phyloP scores from a whole-genome alignment of 2,113 vertebrate genomes.

The Campylomormyrus tamandua region DNA sequence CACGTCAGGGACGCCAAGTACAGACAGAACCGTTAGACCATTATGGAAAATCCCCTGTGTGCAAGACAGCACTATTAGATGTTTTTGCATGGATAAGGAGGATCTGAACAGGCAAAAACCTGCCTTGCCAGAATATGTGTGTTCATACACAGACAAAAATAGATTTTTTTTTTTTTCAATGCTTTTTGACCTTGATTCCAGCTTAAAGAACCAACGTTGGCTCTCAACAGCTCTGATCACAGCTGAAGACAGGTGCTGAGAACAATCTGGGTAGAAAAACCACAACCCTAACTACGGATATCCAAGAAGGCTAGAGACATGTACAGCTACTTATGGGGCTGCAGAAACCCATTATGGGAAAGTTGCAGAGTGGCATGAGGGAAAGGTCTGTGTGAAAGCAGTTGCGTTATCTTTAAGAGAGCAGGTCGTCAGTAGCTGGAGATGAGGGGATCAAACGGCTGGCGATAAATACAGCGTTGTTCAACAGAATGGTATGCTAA shows the following conservation, averaged over 20 bases:
- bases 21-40: neutral
- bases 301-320: neutral
- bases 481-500: conserved; percentile 38
- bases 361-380: neutral
- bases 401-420: conserved; percentile 43
- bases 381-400: neutral
- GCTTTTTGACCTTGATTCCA: conserved; percentile 13
- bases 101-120: conserved; percentile 34
- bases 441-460: conserved; percentile 20
- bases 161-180: conserved; percentile 33
- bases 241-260: neutral
- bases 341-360: neutral
- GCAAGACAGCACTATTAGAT: neutral
- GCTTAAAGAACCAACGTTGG: neutral
- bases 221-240: neutral
- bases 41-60: neutral
- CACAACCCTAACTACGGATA: conserved; percentile 5
- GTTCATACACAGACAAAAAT: conserved; percentile 9
- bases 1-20: neutral
- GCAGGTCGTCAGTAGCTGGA: conserved; percentile 32
- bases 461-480: conserved; percentile 44
- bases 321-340: neutral
- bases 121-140: conserved; percentile 27
- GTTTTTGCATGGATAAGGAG: conserved; percentile 41
- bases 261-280: conserved; percentile 32